These are phyloP conservation scores for Gymnoscelis rufifasciata DNA, from an alignment of 2,888 invertebrate genomes.

Conservation along the genomic window DNA sequence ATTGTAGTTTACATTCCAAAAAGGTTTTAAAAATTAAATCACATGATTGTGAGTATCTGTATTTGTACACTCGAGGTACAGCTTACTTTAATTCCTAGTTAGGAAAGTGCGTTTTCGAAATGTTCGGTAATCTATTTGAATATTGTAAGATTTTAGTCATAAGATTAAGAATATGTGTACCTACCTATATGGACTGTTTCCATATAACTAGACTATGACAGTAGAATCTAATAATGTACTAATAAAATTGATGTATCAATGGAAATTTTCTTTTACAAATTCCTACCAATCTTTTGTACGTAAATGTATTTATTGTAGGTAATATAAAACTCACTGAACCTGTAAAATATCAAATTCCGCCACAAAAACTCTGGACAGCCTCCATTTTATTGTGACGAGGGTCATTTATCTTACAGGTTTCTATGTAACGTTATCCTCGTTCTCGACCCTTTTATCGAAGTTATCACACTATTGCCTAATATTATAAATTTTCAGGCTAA, in stretches of 20 bases:
- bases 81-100: conserved; percentile 29
- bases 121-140: conserved; percentile 27
- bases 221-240: conserved; percentile 50
- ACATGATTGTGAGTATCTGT: not conserved
- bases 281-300: not conserved
- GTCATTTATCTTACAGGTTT: conserved; percentile 14
- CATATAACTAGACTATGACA: conserved; percentile 51
- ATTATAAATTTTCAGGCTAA: not conserved
- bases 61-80: not conserved
- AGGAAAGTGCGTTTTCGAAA: conserved; percentile 31
- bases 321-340: conserved; percentile 13
- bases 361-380: conserved; percentile 17
- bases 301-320: conserved; percentile 2
- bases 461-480: conserved; percentile 14
- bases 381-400: conserved; percentile 27
- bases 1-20: conserved; percentile 26
- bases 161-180: conserved; percentile 38
- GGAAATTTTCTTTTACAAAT: not conserved
- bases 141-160: conserved; percentile 43
- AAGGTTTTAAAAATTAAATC: not conserved
- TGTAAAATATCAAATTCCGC: conserved; percentile 25
- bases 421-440: conserved; percentile 17
- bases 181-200: conserved; percentile 43
- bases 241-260: conserved; percentile 49
- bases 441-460: conserved; percentile 21